Base-by-base conservation (phyloP, 2,113 vertebrate genomes). In the Willisornis vidua region DNA sequence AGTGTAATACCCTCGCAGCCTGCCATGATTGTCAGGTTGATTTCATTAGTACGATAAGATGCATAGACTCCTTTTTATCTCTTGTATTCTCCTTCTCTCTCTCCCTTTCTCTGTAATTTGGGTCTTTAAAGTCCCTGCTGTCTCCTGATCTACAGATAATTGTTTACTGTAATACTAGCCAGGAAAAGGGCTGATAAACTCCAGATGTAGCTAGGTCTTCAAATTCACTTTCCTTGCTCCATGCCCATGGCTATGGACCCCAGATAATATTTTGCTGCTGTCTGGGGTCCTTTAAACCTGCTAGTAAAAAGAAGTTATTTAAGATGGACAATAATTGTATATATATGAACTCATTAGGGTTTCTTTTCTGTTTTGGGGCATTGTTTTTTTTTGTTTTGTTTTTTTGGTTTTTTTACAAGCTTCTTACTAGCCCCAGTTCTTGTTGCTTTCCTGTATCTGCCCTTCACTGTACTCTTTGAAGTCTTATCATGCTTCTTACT, bases 131-230 rank as follows among this genome's bases (percentile, higher is more conserved):
- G 98, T 98, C 98, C 97, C 95, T 95, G 94, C 98, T 98, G 98
- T 98, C 98, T 99, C 98, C 98, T 98, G 98, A 98, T 99, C 98
- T 98, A 96, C 96, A 98, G 98, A 99, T 99, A 99, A 99, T 98
- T 98, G 97, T 97, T 98, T 97, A 98, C 98, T 98, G 98, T 98
- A 98, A 99, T 97, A 98, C 98, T 98, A 98, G 97, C 97, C 99
- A 98, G 98, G 98, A 99, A 99, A 98, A 97, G 97, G 91, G 97
- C 97, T 98, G 98, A 99, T 99, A 98, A 98, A 98, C 97, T 99
- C 99, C 98, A 99, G 99, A 99, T 99, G 98, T 98, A 97, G 92
- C 82, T 77, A 97, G 97, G 96, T 96, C 98, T 97, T 98, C 98
- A 97, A 94, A 98, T 98, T 98, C 98, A 97, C 98, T 98, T 98